Evolutionary conservation across 2,797 vertebrate genomes (phyloP), one percentile per base, ranked within the genome.

Genomic region (Lepidocolaptes lacrymiger): DNA sequence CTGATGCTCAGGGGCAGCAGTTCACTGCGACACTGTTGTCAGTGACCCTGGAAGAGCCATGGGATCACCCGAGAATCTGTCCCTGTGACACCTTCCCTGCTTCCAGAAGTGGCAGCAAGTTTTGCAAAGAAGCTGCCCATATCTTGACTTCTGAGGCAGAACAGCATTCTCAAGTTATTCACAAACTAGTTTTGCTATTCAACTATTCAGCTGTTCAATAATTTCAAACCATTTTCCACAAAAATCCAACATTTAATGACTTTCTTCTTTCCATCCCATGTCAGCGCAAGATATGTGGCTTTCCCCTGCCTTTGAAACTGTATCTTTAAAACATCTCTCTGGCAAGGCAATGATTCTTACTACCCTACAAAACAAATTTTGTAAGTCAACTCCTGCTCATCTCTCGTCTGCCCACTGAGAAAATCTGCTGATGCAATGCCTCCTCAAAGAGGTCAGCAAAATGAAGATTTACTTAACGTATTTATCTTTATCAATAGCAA

Each of bases 381-480:
- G 0, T 81, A 92, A 97, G 92, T 96, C 91, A 89, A 89, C 90
- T 97, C 84, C 91, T 55, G 84, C 92, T 98, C 96, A 98, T 97
- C 95, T 97, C 96, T 98, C 91, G 89, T 97, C 97, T 97, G 96
- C 97, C 96, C 96, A 96, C 93, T 36, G 93, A 74, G 76, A 98
- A 98, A 98, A 98, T 95, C 85, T 98, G 98, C 98, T 98, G 98
- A 98, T 96, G 89, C 92, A 93, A 96, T 7, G 76, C n/a, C 48
- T 97, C 93, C 97, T 97, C 96, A 76, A 93, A 96, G 96, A 97
- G 96, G 97, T 98, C 98, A 98, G 98, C 98, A 98, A 97, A 98
- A 98, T 82, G 75, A 98, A 98, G 98, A 98, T 98, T 98, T 98
- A 97, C 97, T 98, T 98, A 98, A 98, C 56, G 69, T 95, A 97